Evolutionary conservation across 1,140 invertebrate genomes (phyloP), one percentile per base, ranked within the genome.

Genomic region (Belonocnema kinseyi): DNA sequence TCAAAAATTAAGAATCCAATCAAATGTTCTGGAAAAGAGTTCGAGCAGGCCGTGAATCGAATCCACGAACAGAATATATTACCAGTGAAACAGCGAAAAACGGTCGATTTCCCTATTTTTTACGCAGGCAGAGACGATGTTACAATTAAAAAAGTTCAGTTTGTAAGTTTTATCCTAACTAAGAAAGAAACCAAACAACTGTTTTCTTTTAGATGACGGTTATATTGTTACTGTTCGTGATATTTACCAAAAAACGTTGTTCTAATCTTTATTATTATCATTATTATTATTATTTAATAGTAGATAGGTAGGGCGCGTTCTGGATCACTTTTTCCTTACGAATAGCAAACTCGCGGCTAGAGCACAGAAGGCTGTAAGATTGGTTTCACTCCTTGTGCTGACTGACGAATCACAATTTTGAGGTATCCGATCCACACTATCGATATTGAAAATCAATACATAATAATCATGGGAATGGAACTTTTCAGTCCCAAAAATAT

Each of bases 11-110:
- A 82, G 74, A 79, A 80, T 40, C 52, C 73, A 13, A 53, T 81
- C 46, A 17, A 80, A 70, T 82, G 80, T 72, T 19, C 66, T 14
- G 80, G 80, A 53, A 77, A 77, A 51, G 77, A 77, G 6, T 76
- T 81, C 16, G 52, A 83, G 56, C 82, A 83, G 51, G 54, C 81
- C 16, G 7, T 61, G 6, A 83, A 81, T 0, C 66, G 82, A 26
- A 10, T 1, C 3, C 13, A 26, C 26, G 56, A 58, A 7, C 19
- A 26, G 19, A 13, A 26, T 58, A 12, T 13, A 21, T 21, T 58
- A 12, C 56, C 56, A 11, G 13, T 58, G 12, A 58, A 58, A 26
- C 1, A 26, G 19, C 19, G 10, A 11, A 21, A 26, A 14, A 21
- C 13, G 10, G 21, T 14, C 8, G 56, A 58, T 58, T 58, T 58